These are phyloP conservation scores for Drosophila orena DNA, from an alignment of 1,140 invertebrate genomes.

Conservation along the genomic window DNA sequence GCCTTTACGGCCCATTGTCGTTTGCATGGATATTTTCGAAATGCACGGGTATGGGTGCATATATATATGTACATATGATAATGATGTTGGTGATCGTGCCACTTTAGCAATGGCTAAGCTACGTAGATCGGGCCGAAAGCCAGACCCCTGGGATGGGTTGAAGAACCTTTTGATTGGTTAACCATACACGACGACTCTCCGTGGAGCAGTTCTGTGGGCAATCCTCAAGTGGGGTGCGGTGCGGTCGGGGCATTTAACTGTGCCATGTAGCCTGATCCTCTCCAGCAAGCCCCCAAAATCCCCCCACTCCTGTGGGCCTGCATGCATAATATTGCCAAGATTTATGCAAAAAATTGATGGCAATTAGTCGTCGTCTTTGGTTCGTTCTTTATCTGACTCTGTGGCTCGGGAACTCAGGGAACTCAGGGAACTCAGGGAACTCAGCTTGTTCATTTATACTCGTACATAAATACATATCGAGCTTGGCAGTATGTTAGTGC, in stretches of 20 bases:
- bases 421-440: constrained; percentile 11
- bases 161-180: constrained; percentile 83
- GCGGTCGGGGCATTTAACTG: constrained; percentile 59
- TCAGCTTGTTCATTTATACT: constrained; percentile 21
- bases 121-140: constrained; percentile 44
- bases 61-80: constrained; percentile 62
- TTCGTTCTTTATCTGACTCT: constrained; percentile 30
- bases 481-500: constrained; percentile 43
- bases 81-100: constrained; percentile 82
- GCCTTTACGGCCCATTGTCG: constrained; percentile 51
- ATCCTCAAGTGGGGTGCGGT: constrained; percentile 79
- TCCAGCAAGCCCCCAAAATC: constrained; percentile 1
- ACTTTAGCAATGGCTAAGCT: constrained; percentile 79
- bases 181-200: constrained; percentile 55
- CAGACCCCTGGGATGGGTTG: constrained; percentile 56
- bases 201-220: constrained; percentile 63
- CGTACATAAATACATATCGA: constrained; percentile 7
- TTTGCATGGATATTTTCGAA: constrained; percentile 29
- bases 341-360: constrained; percentile 83
- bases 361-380: constrained; percentile 71
- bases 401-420: constrained; percentile 9
- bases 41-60: constrained; percentile 11
- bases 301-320: constrained; percentile 18
- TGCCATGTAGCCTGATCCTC: constrained; percentile 60
- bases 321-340: constrained; percentile 80